Conservation (phyloP, 2,113 vertebrate genomes). For the Morone chrysops region DNA sequence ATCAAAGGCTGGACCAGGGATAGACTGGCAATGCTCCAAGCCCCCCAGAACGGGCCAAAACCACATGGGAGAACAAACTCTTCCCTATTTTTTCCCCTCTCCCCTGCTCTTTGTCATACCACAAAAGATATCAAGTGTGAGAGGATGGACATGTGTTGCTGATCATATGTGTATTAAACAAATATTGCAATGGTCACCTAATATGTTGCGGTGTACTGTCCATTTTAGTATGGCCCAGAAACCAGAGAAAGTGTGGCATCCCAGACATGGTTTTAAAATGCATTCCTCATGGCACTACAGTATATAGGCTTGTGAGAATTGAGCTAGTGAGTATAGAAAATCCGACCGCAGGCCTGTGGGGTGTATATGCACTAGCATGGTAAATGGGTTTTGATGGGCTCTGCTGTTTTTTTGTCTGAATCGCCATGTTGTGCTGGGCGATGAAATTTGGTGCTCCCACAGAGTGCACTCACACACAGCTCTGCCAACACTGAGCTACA, state of each 20-base stretch:
- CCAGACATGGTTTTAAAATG: constrained; percentile 60
- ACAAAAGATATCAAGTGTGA: constrained; percentile 78
- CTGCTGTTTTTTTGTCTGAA: constrained; percentile 61
- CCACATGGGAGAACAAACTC: constrained; percentile 81
- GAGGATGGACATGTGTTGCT: constrained; percentile 80
- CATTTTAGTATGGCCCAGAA: constrained; percentile 42
- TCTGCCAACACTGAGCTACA: constrained; percentile 76
- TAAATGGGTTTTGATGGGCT: constrained; percentile 69
- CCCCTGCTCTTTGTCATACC: constrained; percentile 77
- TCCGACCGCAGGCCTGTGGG: constrained; percentile 35
- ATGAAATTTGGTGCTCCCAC: constrained; percentile 78
- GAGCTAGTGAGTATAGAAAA: constrained; percentile 13
- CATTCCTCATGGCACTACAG: constrained; percentile 56
- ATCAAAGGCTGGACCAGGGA: constrained; percentile 78
- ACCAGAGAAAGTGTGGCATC: constrained; percentile 59
- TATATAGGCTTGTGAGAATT: constrained; percentile 28
- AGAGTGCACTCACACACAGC: constrained; percentile 75
- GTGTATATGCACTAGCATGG: constrained; percentile 49
- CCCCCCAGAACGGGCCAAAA: constrained; percentile 76
- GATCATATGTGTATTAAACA: constrained; percentile 79
- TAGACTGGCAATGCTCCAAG: constrained; percentile 77
- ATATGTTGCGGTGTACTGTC: constrained; percentile 74
- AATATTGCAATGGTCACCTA: constrained; percentile 73
- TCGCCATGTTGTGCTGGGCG: constrained; percentile 71
- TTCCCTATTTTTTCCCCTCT: constrained; percentile 55